Evolutionary conservation across 2,797 vertebrate species (phyloP), one percentile per base, ranked within the genome.

Genomic region (Halcyon badia): DNA sequence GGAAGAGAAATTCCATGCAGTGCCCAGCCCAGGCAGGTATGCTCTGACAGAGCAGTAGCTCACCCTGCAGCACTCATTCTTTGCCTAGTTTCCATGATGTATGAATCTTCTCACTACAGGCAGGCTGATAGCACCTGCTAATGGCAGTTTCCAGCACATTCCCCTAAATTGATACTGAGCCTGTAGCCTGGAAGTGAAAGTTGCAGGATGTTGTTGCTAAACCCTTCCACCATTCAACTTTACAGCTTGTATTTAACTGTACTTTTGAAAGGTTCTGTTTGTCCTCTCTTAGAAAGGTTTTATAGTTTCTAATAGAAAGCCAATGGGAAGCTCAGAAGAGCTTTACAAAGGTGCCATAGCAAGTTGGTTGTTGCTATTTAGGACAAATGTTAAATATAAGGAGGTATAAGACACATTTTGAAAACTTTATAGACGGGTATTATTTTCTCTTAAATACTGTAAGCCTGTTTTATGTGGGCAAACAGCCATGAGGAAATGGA

Each of bases 21-120:
- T 65, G 65, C 60, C 26, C 31, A 75, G 46, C 56, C 25, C 51
- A 64, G 49, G 22, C 51, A 52, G 28, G 26, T 51, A 51, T 30
- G 28, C 39, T 61, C 41, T 69, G 72, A 3, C 30, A 44, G 22
- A 46, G 10, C 4, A 11, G 17, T 11, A 42, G 6, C 3, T 69
- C 25, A 0, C 25, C 66, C 5, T 69, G 22, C 60, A 71, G 80
- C 35, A 8, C 26, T 35, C 12, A 0, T 13, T 35, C 44, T 41
- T 61, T 87, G 39, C n/a, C 60, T 73, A 46, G 5, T 19, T 78
- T 37, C 12, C 7, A 1, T 24, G 60, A 2, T 0, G 0, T 61
- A 18, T 46, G 62, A 48, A n/a, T 70, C 18, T 11, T 10, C 58
- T 41, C 57, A 9, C 64, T 54, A 3, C 31, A 42, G 9, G 73